phyloP scores from a whole-genome alignment of 2,113 vertebrate genomes.

The Lamprologus sp. region DNA sequence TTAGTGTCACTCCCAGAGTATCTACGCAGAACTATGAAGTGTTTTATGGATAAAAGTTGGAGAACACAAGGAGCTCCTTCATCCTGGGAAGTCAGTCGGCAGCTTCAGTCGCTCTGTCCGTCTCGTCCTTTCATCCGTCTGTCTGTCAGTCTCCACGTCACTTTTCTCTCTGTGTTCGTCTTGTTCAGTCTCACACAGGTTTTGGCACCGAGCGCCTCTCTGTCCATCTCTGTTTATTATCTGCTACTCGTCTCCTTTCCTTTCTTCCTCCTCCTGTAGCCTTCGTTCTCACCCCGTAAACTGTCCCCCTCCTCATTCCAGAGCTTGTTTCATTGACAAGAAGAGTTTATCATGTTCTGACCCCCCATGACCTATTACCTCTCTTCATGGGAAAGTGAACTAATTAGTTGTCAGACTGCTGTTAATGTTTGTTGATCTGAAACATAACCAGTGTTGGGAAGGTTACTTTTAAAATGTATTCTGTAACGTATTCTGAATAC shows the following conservation, averaged over 20 bases:
- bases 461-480: too few species aligned
- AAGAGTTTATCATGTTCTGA: constrained; percentile 10
- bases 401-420: background rate
- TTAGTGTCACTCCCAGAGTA: constrained; percentile 33
- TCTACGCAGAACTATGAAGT: background rate
- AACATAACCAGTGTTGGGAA: background rate
- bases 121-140: background rate
- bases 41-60: background rate
- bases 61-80: constrained; percentile 35
- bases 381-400: constrained; percentile 1
- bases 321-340: background rate
- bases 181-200: background rate
- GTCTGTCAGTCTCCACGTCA: background rate
- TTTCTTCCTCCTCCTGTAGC: background rate
- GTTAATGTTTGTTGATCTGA: background rate
- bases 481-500: too few species aligned
- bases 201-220: background rate
- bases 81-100: constrained; percentile 19
- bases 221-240: background rate
- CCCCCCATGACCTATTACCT: background rate
- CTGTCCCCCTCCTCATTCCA: constrained; percentile 30
- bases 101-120: background rate
- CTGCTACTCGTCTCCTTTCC: background rate
- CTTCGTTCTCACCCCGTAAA: background rate
- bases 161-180: background rate